Evolutionary conservation across 2,888 invertebrate species (phyloP), one percentile per base, ranked within the genome.

Genomic region (Augiades crinisus): DNA sequence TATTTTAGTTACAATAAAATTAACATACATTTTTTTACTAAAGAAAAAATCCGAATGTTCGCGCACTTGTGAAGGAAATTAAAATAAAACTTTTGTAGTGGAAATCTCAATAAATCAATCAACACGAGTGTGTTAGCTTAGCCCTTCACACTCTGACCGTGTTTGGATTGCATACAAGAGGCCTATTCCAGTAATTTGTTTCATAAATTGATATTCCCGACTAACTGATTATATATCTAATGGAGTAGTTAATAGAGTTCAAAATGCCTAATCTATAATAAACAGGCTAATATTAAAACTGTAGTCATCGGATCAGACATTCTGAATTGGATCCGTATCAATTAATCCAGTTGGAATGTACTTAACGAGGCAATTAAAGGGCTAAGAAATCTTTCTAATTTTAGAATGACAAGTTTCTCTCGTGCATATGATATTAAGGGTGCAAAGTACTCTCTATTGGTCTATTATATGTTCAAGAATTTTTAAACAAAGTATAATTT

Each of bases 131-230:
- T 50, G 50, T 50, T 50, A 21, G 50, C 50, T 19, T 19, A 41
- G 36, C 43, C 36, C 50, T 43, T 34, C 49, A 49, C 43, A 50
- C 17, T 22, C 40, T 43, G 43, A 10, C 3, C 24, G 19, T 43
- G 43, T 50, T 50, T 50, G 50, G 13, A 50, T 43, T 50, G 50
- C 43, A 36, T 36, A 50, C 50, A 36, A 50, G 50, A 50, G 50
- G 43, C 41, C 49, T 41, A 50, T 50, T 43, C 36, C 19, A 36
- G 34, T 36, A 36, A 50, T 46, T 46, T 50, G 43, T 36, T 41
- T 43, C 43, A 50, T 27, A 43, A 49, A 50, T 50, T 41, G 13
- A 49, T 49, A 41, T n/a, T 3, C 27, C 6, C 8, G 24, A 16
- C 8, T 24, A 36, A 6, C 12, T 41, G 8, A 43, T 36, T 27